Percentiles rank a stretch among this genome's conserved stretches.
phyloP scores from a whole-genome alignment of 2,888 invertebrate species.

The Aspidiotus rigidus region DNA sequence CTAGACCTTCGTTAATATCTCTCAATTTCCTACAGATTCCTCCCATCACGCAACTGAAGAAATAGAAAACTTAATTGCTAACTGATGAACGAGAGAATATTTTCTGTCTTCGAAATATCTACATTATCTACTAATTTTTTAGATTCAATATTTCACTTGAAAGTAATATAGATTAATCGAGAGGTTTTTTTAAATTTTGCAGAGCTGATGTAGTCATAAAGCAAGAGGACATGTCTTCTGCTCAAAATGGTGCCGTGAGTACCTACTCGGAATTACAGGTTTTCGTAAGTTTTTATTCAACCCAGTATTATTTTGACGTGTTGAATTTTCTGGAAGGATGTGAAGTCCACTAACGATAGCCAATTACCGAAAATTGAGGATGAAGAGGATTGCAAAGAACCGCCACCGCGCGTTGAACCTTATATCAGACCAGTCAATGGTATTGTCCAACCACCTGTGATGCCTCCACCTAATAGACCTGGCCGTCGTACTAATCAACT shows the following conservation, averaged over 20 bases:
- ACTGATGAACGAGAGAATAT: no score
- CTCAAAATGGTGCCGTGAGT: conserved; percentile 52
- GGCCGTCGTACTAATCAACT: conserved; percentile 90
- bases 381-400: conserved; percentile 41
- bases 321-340: conserved; percentile 10
- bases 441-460: conserved; percentile 71
- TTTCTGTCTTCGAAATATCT: no score
- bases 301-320: background rate
- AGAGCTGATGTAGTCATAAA: conserved; percentile 50
- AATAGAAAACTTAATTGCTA: no score
- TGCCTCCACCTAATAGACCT: conserved; percentile 72
- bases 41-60: no score
- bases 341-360: conserved; percentile 6
- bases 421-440: conserved; percentile 79
- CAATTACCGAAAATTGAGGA: conserved; percentile 13
- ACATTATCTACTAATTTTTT: no score
- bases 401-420: conserved; percentile 61
- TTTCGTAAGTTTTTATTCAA: background rate
- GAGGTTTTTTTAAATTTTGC: conserved; percentile 40
- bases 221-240: conserved; percentile 50
- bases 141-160: no score
- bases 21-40: no score
- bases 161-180: no score
- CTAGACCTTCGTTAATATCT: no score
- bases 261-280: conserved; percentile 15